These are phyloP conservation scores for Myxocyprinus asiaticus DNA, from an alignment of 2,113 vertebrate genomes.

Conservation along the genomic window DNA sequence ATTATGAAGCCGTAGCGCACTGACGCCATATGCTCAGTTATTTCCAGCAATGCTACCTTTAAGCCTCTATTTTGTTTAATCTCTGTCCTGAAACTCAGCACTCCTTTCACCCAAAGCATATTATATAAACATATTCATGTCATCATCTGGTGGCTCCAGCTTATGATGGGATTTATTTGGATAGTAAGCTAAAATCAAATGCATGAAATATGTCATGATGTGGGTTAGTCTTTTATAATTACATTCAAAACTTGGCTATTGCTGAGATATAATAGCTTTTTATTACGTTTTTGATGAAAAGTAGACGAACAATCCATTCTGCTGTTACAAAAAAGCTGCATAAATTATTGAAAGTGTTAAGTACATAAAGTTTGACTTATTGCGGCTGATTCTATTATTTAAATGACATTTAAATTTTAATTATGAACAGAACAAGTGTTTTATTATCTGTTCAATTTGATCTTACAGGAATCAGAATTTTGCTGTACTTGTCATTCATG, in stretches of 20 bases:
- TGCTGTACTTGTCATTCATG: not conserved
- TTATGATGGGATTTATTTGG: conserved; percentile 21
- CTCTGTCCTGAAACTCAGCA: conserved; percentile 42
- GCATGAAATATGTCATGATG: conserved; percentile 14
- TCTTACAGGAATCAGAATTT: not conserved
- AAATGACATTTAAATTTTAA: not conserved
- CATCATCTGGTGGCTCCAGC: conserved; percentile 7
- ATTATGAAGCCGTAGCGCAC: too few species aligned
- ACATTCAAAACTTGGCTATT: conserved; percentile 13
- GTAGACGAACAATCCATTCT: not conserved
- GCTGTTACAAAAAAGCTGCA: not conserved
- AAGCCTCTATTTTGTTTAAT: conserved; percentile 46
- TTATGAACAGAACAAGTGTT: not conserved
- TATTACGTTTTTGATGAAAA: not conserved
- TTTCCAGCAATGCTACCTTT: conserved; percentile 38
- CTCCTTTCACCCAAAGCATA: not conserved
- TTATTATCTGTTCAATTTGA: too few species aligned
- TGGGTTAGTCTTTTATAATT: conserved; percentile 28
- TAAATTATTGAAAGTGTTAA: too few species aligned
- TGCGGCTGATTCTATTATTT: conserved; percentile 14
- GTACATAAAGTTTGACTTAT: not conserved
- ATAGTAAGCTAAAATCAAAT: conserved; percentile 18
- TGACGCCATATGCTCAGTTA: conserved; percentile 35
- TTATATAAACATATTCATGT: conserved; percentile 29
- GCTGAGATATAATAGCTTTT: not conserved